These are phyloP conservation scores for Eledone cirrhosa DNA, from an alignment of 2,888 invertebrate genomes.

Conservation along the genomic window DNA sequence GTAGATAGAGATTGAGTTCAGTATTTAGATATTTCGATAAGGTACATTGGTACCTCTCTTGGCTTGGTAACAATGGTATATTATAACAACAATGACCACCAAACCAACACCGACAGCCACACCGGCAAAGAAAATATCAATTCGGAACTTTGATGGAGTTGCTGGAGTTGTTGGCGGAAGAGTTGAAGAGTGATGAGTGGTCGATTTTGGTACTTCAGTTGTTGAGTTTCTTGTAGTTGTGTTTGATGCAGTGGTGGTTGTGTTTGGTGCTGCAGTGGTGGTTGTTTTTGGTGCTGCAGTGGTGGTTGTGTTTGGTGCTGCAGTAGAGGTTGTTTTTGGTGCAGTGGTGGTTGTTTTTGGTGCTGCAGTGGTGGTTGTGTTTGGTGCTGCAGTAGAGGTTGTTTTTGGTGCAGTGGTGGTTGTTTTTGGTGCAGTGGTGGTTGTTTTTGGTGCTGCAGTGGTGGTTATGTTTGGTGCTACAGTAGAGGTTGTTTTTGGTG, in stretches of 20 bases:
- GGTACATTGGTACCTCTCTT: background rate
- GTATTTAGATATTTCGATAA: conserved; percentile 6
- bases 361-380: background rate
- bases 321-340: background rate
- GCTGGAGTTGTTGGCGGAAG: background rate
- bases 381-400: background rate
- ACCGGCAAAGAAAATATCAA: conserved; percentile 17
- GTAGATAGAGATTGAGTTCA: too few species aligned
- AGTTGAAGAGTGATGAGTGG: background rate
- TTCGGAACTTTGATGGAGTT: background rate
- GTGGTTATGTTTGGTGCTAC: too few species aligned
- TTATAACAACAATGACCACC: conserved; percentile 11
- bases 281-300: background rate
- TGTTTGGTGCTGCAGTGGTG: background rate
- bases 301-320: background rate
- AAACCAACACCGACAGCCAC: conserved; percentile 18
- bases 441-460: background rate
- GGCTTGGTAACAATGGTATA: conserved; percentile 18
- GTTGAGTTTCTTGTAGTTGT: background rate
- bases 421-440: background rate
- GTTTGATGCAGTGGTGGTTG: background rate
- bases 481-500: too few species aligned
- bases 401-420: background rate
- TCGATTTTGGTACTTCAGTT: background rate
- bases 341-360: background rate